Evolutionary conservation across 2,888 invertebrate genomes (phyloP), one percentile per base, ranked within the genome.

Genomic region (Bibio marci): DNA sequence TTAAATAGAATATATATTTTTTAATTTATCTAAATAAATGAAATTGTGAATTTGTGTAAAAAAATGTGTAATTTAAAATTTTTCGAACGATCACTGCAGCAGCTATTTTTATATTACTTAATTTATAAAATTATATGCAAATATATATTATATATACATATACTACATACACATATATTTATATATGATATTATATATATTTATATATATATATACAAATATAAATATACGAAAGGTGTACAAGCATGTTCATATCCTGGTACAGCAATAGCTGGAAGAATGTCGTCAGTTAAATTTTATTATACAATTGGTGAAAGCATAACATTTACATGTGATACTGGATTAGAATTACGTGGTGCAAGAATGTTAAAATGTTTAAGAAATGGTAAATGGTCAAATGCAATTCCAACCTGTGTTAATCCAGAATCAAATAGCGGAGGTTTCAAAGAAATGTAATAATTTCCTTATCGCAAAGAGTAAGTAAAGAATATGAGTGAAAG

Each of bases 191-290:
- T n/a, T n/a, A n/a, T n/a, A n/a, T n/a, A n/a, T n/a, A n/a, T n/a
- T n/a, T n/a, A n/a, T n/a, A n/a, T n/a, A n/a, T n/a, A n/a, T n/a
- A n/a, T n/a, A n/a, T n/a, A n/a, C n/a, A n/a, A n/a, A n/a, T n/a
- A n/a, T n/a, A n/a, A n/a, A n/a, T n/a, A n/a, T n/a, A n/a, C n/a
- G n/a, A n/a, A 48, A 76, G 76, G 76, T 63, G 74, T 78, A 22
- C 75, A 80, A 62, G 85, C 86, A 1, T 87, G 86, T 58, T 81
- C 83, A 1, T 87, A 86, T 56, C 85, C 86, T 1, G 86, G 86
- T 25, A 83, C 85, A 17, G 82, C 81, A 26, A 83, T 85, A 51
- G 82, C 81, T 37, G 86, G 85, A 1, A 70, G 80, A 32, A 85
- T 85, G 78, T 83, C 83, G 0, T 76, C 79, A 0, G 85, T 86